Percentiles rank a stretch among this genome's conserved stretches.
These are phyloP conservation scores for Gnathonemus longibarbis DNA, from an alignment of 2,113 vertebrate species.

Conservation along the genomic window DNA sequence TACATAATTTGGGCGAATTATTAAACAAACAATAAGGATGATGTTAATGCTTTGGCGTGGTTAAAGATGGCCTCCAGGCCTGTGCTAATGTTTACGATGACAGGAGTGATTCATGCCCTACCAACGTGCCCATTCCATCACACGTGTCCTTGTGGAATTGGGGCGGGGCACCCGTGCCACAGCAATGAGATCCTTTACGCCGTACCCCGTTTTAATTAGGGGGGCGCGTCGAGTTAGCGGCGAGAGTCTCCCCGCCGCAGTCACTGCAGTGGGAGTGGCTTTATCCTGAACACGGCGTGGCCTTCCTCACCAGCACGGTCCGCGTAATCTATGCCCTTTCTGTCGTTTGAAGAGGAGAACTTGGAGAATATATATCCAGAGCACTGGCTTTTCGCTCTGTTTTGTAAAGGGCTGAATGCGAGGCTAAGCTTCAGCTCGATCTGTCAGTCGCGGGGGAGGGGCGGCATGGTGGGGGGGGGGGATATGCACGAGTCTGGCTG, in stretches of 20 bases:
- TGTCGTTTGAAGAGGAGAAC: neutral
- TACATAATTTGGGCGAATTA: conserved; percentile 62
- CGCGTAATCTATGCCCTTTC: conserved; percentile 38
- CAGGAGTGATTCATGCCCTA: conserved; percentile 40
- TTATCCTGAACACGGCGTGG: conserved; percentile 37
- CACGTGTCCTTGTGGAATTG: conserved; percentile 24
- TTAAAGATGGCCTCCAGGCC: conserved; percentile 37
- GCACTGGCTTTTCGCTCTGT: conserved; percentile 7
- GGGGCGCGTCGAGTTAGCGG: conserved; percentile 39
- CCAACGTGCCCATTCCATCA: conserved; percentile 45
- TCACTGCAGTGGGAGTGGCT: conserved; percentile 39
- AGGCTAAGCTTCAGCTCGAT: conserved; percentile 41
- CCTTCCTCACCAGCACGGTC: conserved; percentile 33
- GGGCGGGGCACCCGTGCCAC: conserved; percentile 32
- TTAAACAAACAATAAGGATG: conserved; percentile 57
- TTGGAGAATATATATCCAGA: neutral
- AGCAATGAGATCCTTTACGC: conserved; percentile 22
- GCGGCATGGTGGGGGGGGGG: conserved; percentile 5
- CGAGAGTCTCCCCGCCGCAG: conserved; percentile 41
- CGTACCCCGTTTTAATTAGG: conserved; percentile 32
- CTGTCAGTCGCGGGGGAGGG: conserved; percentile 26
- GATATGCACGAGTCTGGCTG: neutral
- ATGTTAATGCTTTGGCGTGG: conserved; percentile 44
- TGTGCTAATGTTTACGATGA: conserved; percentile 45
- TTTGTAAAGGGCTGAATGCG: conserved; percentile 38